Evolutionary conservation across 1,140 invertebrate genomes (phyloP).

Genomic region (Dendroctonus ponderosae): DNA sequence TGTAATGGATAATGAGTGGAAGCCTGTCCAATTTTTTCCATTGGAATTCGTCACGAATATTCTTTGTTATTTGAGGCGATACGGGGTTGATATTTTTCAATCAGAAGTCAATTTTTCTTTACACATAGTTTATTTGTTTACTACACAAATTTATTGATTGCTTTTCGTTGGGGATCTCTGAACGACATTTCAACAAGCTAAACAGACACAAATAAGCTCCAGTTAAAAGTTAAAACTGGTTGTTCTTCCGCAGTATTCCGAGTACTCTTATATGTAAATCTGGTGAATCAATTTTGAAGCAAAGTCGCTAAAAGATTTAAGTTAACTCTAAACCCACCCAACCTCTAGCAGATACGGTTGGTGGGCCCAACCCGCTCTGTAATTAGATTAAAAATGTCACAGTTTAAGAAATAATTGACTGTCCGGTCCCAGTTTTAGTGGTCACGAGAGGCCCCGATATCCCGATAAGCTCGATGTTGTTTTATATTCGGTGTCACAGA

Average conservation of each 20-base stretch:
- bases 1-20: slow-evolving; percentile 10
- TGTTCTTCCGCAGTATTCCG: not conserved
- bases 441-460: slow-evolving; percentile 29
- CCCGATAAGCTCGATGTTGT: slow-evolving; percentile 38
- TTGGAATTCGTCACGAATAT: too few species aligned
- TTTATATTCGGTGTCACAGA: slow-evolving; percentile 42
- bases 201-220: too few species aligned
- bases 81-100: too few species aligned
- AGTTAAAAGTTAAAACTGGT: too few species aligned
- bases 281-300: slow-evolving; percentile 11
- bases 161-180: too few species aligned
- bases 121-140: too few species aligned
- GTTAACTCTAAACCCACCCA: slow-evolving; percentile 25
- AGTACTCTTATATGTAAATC: slow-evolving; percentile 13
- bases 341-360: slow-evolving; percentile 37
- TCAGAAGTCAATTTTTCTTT: too few species aligned
- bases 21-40: not conserved
- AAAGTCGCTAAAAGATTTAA: slow-evolving; percentile 13
- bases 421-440: slow-evolving; percentile 38
- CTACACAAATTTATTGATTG: too few species aligned
- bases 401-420: slow-evolving; percentile 51
- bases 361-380: slow-evolving; percentile 44
- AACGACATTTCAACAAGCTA: too few species aligned
- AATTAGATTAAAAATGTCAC: slow-evolving; percentile 52
- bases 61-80: too few species aligned